Evolutionary conservation across 2,797 vertebrate species (phyloP), one percentile per base, ranked within the genome.

Genomic region (Buphagus erythrorhynchus): DNA sequence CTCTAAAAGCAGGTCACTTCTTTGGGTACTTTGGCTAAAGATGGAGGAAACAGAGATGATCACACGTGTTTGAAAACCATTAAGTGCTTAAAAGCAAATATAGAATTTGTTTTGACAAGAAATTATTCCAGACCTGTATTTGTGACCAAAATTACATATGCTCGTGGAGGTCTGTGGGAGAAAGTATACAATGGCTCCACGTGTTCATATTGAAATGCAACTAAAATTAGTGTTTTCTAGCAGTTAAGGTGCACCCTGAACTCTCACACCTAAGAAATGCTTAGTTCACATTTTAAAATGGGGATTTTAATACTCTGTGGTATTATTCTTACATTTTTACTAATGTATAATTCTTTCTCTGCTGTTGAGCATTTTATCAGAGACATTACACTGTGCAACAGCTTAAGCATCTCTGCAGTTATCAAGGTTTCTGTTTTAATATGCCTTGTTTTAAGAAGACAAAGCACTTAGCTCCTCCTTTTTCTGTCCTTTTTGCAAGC

Each of bases 181-280:
- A 66, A 90, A 91, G 15, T n/a, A 52, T 59, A 73, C 10, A 58
- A 54, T 61, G 11, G 6, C 6, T 91, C 61, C 57, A 52, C 5
- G 20, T 54, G 33, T 55, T 82, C 35, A 25, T 81, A 66, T 16
- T 77, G 66, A 85, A 90, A 59, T 24, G 36, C 25, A 72, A 29
- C 18, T 83, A 49, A 92, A 95, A 94, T 81, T 42, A 84, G 35
- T 36, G 28, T 36, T 91, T 92, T 86, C 80, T 96, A 57, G 36
- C 36, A 88, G 84, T 82, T 80, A 86, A 92, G 40, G 57, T 46
- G 1, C 8, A 19, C 48, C 35, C 74, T 66, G 84, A 92, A 91
- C 26, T 72, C 59, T 94, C 43, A 94, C 67, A 94, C 76, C 46
- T 94, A 82, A 90, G 54, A 86, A 90, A 88, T 46, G 12, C 35